Percentiles rank a stretch among this genome's conserved stretches.
phyloP scores from a whole-genome alignment of 2,113 vertebrate genomes.

The Carettochelys insculpta region DNA sequence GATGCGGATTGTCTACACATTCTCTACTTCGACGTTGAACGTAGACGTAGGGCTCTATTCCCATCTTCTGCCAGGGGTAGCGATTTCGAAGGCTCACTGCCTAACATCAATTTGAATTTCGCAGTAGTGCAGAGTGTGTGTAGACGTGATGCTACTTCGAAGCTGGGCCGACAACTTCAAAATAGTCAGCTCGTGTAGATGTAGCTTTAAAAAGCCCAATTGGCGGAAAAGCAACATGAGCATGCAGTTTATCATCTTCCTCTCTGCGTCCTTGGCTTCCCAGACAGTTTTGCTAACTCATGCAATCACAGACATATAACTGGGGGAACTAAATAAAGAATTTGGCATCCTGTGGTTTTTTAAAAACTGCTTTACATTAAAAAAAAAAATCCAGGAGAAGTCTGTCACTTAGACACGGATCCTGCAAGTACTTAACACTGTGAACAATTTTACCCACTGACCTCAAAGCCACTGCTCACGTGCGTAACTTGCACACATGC shows the following conservation, averaged over 20 bases:
- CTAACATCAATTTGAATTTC: no score
- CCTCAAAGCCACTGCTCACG: neutral
- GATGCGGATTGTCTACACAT: no score
- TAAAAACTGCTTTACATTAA: accelerated
- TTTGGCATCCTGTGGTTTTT: neutral
- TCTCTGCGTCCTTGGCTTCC: no score
- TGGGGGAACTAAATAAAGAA: neutral
- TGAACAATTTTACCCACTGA: neutral
- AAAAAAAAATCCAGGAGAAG: neutral
- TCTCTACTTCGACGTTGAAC: no score
- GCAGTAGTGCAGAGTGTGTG: no score
- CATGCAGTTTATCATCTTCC: neutral
- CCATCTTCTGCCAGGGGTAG: no score
- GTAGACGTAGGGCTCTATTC: no score
- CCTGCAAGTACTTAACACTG: neutral
- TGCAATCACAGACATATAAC: neutral
- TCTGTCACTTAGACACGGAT: neutral
- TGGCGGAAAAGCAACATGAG: neutral
- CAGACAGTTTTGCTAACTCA: neutral
- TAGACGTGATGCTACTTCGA: no score
- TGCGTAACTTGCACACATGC: neutral
- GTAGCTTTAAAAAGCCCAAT: neutral
- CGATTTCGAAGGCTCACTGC: no score
- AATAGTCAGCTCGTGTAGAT: no score
- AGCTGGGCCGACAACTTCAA: no score